Conservation (phyloP, 23 tunicate species). For the Trididemnum nubilum region DNA sequence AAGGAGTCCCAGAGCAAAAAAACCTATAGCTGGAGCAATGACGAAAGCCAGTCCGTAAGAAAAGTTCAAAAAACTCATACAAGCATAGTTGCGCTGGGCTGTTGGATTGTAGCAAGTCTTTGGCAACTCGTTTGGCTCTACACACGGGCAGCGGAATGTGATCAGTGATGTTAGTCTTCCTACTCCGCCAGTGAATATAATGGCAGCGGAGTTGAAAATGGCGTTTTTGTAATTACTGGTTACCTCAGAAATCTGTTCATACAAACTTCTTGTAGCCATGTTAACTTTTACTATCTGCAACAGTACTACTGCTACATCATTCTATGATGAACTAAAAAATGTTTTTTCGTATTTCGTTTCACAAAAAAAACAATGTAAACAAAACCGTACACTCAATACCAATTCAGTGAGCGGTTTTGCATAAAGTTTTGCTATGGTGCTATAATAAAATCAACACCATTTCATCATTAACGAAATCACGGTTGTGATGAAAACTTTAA, state of each 20-base stretch:
- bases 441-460: too few relatives aligned
- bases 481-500: too few relatives aligned
- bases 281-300: neutral
- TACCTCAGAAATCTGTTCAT: conserved; percentile 9
- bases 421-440: too few relatives aligned
- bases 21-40: conserved; percentile 39
- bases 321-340: too few relatives aligned
- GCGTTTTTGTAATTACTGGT: neutral
- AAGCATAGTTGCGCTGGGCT: neutral
- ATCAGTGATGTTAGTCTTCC: conserved; percentile 23
- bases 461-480: too few relatives aligned
- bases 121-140: conserved; percentile 13
- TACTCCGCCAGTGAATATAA: conserved; percentile 23
- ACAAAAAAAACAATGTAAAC: too few relatives aligned
- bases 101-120: neutral
- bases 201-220: neutral
- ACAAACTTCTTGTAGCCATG: neutral
- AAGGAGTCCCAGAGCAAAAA: conserved; percentile 37
- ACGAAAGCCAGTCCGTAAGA: conserved; percentile 39
- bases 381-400: too few relatives aligned
- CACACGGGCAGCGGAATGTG: conserved; percentile 43
- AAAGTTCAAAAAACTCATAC: conserved; percentile 18
- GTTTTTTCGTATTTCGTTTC: too few relatives aligned
- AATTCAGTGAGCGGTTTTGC: too few relatives aligned
- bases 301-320: too few relatives aligned